Evolutionary conservation across 2,797 vertebrate genomes (phyloP), one percentile per base, ranked within the genome.

Genomic region (Hypotaenidia philippensis): DNA sequence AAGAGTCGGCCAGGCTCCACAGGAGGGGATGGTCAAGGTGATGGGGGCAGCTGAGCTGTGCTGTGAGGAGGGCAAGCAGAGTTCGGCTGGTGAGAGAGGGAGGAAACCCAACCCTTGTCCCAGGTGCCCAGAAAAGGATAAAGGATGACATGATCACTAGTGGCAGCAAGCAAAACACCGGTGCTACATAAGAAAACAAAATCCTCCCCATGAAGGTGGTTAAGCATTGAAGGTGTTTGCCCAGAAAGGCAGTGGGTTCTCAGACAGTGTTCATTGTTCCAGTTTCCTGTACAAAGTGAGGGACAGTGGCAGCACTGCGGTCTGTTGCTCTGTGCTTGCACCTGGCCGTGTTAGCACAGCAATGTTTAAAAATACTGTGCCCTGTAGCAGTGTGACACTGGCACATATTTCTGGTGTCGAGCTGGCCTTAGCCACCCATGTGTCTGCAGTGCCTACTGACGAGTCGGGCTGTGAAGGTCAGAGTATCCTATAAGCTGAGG

Each of bases 291-390:
- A 31, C 57, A 5, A 52, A 31, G 18, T 1, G 40, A 44, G 44
- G 31, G 29, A 29, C 21, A 5, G 10, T 0, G 0, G 44, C 56
- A 70, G 71, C 40, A 41, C 34, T 32, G 4, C 0, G 0, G 5
- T 14, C 25, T 49, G 87, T 9, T 5, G 32, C 64, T 26, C 14
- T 7, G 36, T 0, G 0, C 36, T 52, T n/a, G 6, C 36, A n/a
- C 3, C 1, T 21, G 18, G 31, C 17, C 0, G 0, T 3, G 1
- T 8, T 45, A 20, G 7, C 2, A 9, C 2, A 15, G 72, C 25
- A 41, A 16, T 16, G 22, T 55, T 91, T 53, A 47, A 53, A 94
- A 87, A 49, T 15, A 40, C 53, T 1, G 38, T 31, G 38, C 32
- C 64, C 49, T 10, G 4, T 40, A 70, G 63, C 50, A 31, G 60